Evolutionary conservation across 1,140 invertebrate genomes (phyloP), one percentile per base, ranked within the genome.

Genomic region (Drosophila suzukii): DNA sequence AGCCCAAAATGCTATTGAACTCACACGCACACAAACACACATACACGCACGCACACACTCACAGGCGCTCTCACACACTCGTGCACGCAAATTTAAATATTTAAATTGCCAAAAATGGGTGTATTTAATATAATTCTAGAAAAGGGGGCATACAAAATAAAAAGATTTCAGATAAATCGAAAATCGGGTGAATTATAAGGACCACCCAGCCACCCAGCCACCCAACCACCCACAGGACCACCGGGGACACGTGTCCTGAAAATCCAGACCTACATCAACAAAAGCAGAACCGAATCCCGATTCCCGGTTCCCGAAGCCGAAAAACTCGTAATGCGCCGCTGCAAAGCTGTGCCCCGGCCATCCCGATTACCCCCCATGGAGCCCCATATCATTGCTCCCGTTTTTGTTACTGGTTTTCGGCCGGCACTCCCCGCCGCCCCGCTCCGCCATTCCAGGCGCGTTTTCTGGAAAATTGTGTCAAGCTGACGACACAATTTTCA

Each of bases 201-300:
- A 20, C 20, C 30, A n/a, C 41, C n/a, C n/a, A n/a, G n/a, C n/a
- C n/a, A n/a, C 10, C 27, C n/a, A 39, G 6, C 34, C 32, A 34
- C 67, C 56, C 43, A 41, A 15, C 24, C 13, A 46, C 6, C 57
- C 57, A 24, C 55, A 41, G 43, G 24, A 66, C 46, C 60, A 51
- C 65, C 36, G 61, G 65, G 65, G 60, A 84, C 77, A 83, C 81
- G 81, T 91, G 90, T 75, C 88, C 90, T 78, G 70, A 89, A 91
- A 90, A 88, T 91, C 90, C 86, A 91, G 90, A 90, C 85, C 90
- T 91, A 91, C 90, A 90, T 91, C 82, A 91, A 91, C 80, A 89
- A 71, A 58, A 77, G 70, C 68, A 53, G 32, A 17, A 12, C n/a
- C 30, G 44, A 41, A 27, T 34, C 61, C 56, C 39, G 60, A 62